Evolutionary conservation across 2,888 invertebrate genomes (phyloP), one percentile per base, ranked within the genome.

Genomic region (Drosophila fungiperda): DNA sequence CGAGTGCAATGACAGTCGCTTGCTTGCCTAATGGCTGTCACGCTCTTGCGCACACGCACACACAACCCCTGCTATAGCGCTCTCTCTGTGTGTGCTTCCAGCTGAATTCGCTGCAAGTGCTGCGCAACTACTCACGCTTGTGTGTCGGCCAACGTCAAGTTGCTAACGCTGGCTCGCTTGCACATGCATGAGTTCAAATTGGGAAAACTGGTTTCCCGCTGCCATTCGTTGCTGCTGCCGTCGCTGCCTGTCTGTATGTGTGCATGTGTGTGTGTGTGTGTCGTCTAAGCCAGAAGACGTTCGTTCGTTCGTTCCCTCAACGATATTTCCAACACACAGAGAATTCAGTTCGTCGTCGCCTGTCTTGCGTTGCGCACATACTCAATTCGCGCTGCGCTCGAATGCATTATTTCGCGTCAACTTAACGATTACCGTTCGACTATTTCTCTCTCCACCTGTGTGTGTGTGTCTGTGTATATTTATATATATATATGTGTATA

Each of bases 301-400:
- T 55, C 86, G 82, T 90, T 91, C 55, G 55, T 38, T 55, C 86
- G 82, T 90, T 91, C 89, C 90, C 87, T 81, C 78, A 81, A 81
- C 48, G 64, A 80, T 65, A 66, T 78, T 78, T 81, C 78, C 78
- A 78, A 81, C 84, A 80, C 80, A 81, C 84, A 79, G 80, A 80
- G 79, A 87, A 91, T 92, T 93, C 93, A 93, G 93, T 93, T 93
- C 91, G 89, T 91, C 92, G 92, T 92, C 92, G 93, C 92, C 92
- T 92, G 93, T 92, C 93, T 91, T 91, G 85, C 92, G 92, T 91
- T 91, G 91, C 90, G 92, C 92, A 93, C 93, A 92, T 89, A 90
- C 83, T 84, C 69, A 75, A 73, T 80, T 67, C 89, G 90, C 85
- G 88, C 78, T 76, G 73, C 73, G 77, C 70, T 73, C 57, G 32